These are phyloP conservation scores for Phortica magna DNA, from an alignment of 2,888 invertebrate species.

Conservation along the genomic window DNA sequence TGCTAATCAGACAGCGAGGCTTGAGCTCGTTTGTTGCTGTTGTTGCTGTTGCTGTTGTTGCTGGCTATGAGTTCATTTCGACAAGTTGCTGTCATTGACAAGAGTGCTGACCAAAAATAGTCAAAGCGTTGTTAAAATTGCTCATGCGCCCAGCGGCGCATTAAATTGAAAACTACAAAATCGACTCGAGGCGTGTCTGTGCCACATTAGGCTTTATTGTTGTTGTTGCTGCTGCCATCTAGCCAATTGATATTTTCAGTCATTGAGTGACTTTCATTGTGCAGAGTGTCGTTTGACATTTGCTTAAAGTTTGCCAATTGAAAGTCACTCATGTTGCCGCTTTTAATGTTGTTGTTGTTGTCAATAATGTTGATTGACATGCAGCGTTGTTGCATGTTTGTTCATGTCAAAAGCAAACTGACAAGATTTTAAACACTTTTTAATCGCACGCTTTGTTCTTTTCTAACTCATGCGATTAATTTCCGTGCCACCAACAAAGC, in stretches of 20 bases:
- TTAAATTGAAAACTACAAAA: neutral
- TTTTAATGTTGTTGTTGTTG: slow-evolving; percentile 47
- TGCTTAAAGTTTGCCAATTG: neutral
- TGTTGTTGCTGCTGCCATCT: neutral
- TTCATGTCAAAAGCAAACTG: too few species aligned
- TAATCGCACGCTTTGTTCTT: too few species aligned
- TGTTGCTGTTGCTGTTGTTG: neutral
- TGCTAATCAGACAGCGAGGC: neutral
- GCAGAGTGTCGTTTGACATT: neutral
- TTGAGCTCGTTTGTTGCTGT: too few species aligned
- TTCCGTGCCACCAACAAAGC: too few species aligned
- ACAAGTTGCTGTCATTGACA: slow-evolving; percentile 59
- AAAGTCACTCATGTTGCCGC: slow-evolving; percentile 23
- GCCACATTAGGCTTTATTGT: slow-evolving; percentile 58
- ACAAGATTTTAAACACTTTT: too few species aligned
- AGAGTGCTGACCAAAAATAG: neutral
- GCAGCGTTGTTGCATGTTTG: slow-evolving; percentile 55
- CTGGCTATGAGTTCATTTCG: slow-evolving; percentile 26
- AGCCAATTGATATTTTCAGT: too few species aligned
- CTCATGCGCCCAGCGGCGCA: slow-evolving; percentile 7
- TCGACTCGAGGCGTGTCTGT: slow-evolving; percentile 38
- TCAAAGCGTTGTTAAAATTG: slow-evolving; percentile 26
- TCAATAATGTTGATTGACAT: slow-evolving; percentile 69
- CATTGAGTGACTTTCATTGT: neutral
- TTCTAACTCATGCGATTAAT: too few species aligned